Evolutionary conservation across 2,888 invertebrate genomes (phyloP), one percentile per base, ranked within the genome.

Genomic region (Leptarthrus brevirostris): DNA sequence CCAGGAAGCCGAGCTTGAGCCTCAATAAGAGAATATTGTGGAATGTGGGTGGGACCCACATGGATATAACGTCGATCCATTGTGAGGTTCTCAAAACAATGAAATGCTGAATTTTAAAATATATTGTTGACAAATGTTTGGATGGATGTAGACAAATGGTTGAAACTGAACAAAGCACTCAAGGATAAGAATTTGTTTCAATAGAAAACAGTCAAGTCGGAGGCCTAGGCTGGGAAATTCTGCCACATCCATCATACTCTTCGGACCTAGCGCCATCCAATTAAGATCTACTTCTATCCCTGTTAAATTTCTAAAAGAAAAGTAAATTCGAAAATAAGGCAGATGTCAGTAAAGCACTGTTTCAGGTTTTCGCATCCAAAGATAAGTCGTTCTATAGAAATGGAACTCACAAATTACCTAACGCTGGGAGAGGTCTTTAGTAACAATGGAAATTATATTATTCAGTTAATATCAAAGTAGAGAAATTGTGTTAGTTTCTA

Each of bases 371-470:
- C 16, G 18, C 5, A 10, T 49, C n/a, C 18, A 16, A 12, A 8
- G 16, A 49, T 2, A 3, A 49, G 20, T 3, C 16, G 16, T 49
- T 49, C 12, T 49, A 8, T 18, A 14, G 12, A 49, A 16, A 49
- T 49, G 20, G 49, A 16, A 20, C 16, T 49, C 6, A 49, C 49
- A 49, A 49, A 49, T 20, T 49, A 20, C 20, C 49, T 49, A 2
- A 49, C 16, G 16, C 49, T 49, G 18, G 16, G 16, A 49, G 16
- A 49, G 20, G 4, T 49, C 49, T 6, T 49, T 8, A 49, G 10
- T 49, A 49, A 49, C 16, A 10, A 49, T 12, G 20, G 16, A 49
- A 49, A 49, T 49, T 49, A 49, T 49, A 49, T 49, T 49, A 5
- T 49, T 8, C 16, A 49, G 16, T 49, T 16, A 40, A 40, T 40